phyloP scores from a whole-genome alignment of 92 coral and sea anemone species.

The Pocillopora meandrina region DNA sequence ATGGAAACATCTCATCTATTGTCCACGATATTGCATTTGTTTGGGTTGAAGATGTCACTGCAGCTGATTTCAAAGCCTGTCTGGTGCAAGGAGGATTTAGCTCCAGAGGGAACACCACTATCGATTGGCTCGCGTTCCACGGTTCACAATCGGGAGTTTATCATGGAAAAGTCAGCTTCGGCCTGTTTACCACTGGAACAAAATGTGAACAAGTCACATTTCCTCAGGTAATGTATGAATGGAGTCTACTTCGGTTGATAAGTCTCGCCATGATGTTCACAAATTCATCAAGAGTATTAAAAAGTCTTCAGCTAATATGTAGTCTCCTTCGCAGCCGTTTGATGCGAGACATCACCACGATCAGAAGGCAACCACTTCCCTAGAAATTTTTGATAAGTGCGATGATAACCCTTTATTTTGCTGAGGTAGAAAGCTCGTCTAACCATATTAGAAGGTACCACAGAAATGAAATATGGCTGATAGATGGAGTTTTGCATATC shows the following conservation, averaged over 20 bases:
- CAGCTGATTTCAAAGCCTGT: constrained; percentile 17
- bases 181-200: constrained; percentile 19
- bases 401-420: no score
- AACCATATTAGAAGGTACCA: neutral
- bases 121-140: constrained; percentile 10
- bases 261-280: no score
- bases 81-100: constrained; percentile 9
- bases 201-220: constrained; percentile 9
- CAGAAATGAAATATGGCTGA: neutral
- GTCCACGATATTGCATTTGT: constrained; percentile 4
- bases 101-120: neutral
- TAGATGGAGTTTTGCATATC: neutral
- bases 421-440: no score
- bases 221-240: neutral
- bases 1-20: constrained; percentile 14
- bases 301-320: neutral
- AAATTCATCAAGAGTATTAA: neutral
- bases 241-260: neutral
- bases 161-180: constrained; percentile 2
- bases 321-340: no score
- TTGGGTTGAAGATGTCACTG: constrained; percentile 27
- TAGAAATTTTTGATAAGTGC: no score
- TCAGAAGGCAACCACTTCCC: no score
- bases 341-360: no score
- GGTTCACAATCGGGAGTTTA: constrained; percentile 10